Evolutionary conservation across 2,113 vertebrate species (phyloP), one percentile per base, ranked within the genome.

Genomic region (Actinemys pallida): DNA sequence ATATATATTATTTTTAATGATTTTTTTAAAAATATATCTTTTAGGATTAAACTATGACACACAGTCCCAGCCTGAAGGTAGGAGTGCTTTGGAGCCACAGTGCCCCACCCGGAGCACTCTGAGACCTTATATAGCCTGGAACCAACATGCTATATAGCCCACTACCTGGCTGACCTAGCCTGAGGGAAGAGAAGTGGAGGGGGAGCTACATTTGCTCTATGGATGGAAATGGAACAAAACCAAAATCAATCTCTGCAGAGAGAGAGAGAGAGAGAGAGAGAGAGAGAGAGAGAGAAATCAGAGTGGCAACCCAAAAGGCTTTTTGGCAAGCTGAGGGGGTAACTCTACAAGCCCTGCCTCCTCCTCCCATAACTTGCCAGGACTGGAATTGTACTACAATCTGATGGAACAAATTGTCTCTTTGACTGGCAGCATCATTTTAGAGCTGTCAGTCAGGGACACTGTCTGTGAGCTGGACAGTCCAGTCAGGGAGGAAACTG

Each of bases 41-140:
- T 82, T 56, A 42, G n/a, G 35, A 39, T 54, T 82, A 42, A 42
- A 87, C 5, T 11, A 13, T 84, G 39, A 49, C 29, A 53, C 8
- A 9, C 1, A 62, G 1, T 56, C 1, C 1, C 8, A 39, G 2
- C 3, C 25, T 57, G 50, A 39, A 53, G 9, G 20, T 4, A 72
- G 29, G 20, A 72, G 2, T 29, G 45, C 45, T 47, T 53, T 65
- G 47, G 75, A 83, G n/a, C 2, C 2, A 3, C 20, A 13, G 19
- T 79, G 22, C 14, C 29, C 50, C 31, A 3, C 1, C 14, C 59
- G 3, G 31, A 87, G 1, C 57, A 72, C 13, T 39, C 10, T 8
- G 16, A 56, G 5, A 72, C 65, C 31, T 72, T 39, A 72, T n/a
- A n/a, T n/a, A 72, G n/a, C 8, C 65, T 39, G 19, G 65, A 35